phyloP scores from a whole-genome alignment of 2,888 invertebrate species.

The Troilus luridus region DNA sequence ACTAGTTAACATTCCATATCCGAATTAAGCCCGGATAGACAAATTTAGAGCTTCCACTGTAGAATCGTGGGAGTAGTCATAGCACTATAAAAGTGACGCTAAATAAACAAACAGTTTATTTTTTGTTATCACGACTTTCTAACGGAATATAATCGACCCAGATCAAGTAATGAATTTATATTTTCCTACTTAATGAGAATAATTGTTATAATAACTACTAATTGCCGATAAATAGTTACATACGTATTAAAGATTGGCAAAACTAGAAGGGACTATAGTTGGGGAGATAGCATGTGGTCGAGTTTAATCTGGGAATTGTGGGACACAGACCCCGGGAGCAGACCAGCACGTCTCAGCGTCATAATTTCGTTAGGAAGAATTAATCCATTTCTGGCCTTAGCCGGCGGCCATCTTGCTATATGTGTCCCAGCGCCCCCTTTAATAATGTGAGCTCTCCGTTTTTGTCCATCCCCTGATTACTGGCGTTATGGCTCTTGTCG shows the following conservation, averaged over 20 bases:
- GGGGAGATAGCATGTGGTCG: neutral
- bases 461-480: constrained; percentile 60
- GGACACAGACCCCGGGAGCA: neutral
- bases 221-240: neutral
- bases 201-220: neutral
- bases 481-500: constrained; percentile 31
- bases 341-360: constrained; percentile 58
- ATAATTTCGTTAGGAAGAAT: constrained; percentile 60
- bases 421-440: constrained; percentile 53
- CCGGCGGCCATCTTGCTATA: constrained; percentile 58
- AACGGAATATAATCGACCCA: too few relatives aligned
- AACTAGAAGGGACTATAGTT: neutral
- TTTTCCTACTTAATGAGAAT: too few relatives aligned
- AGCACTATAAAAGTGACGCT: too few relatives aligned
- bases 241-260: neutral
- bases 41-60: too few relatives aligned
- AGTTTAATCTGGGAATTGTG: constrained; percentile 47
- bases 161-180: too few relatives aligned
- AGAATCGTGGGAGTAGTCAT: too few relatives aligned
- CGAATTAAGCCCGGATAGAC: too few relatives aligned
- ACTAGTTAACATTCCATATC: too few relatives aligned
- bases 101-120: too few relatives aligned
- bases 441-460: constrained; percentile 56
- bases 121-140: too few relatives aligned
- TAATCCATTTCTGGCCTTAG: constrained; percentile 57